A percentile compares a stretch with the other conserved stretches of the same genome.
Evolutionary conservation across 2,797 vertebrate species (phyloP).

Genomic region (Prionace glauca): DNA sequence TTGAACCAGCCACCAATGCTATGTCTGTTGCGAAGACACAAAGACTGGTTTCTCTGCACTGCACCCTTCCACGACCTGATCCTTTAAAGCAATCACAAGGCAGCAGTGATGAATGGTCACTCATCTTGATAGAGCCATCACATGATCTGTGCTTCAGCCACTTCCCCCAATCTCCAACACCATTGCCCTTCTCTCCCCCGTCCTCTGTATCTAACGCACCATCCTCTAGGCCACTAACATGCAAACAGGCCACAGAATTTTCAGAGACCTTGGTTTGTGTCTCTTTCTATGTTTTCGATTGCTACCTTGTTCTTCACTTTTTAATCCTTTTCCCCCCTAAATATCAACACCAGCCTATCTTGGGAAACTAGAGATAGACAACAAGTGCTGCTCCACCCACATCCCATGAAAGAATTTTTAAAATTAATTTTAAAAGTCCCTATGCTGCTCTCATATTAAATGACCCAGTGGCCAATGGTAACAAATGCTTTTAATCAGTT

Average conservation of each 20-base stretch:
- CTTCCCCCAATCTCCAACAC: background rate
- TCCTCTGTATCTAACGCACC: background rate
- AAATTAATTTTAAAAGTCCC: background rate
- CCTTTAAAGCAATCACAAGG: background rate
- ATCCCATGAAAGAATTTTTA: too few relatives aligned
- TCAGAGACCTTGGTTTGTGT: background rate
- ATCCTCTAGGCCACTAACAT: background rate
- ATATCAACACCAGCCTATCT: too few relatives aligned
- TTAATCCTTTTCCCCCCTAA: background rate
- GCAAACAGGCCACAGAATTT: background rate
- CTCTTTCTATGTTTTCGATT: background rate
- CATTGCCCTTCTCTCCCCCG: background rate
- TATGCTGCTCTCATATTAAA: background rate
- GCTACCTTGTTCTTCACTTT: background rate
- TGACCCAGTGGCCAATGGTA: background rate
- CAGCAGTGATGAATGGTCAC: background rate
- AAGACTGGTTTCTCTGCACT: background rate
- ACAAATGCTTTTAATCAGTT: background rate
- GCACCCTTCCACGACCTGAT: background rate
- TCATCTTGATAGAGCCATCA: background rate
- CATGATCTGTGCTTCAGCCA: background rate
- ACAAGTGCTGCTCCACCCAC: too few relatives aligned
- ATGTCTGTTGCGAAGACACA: background rate
- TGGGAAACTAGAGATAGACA: too few relatives aligned
- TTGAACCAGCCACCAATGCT: background rate